These are phyloP conservation scores for Drosophila atripex DNA, from an alignment of 2,888 invertebrate genomes.

Conservation along the genomic window DNA sequence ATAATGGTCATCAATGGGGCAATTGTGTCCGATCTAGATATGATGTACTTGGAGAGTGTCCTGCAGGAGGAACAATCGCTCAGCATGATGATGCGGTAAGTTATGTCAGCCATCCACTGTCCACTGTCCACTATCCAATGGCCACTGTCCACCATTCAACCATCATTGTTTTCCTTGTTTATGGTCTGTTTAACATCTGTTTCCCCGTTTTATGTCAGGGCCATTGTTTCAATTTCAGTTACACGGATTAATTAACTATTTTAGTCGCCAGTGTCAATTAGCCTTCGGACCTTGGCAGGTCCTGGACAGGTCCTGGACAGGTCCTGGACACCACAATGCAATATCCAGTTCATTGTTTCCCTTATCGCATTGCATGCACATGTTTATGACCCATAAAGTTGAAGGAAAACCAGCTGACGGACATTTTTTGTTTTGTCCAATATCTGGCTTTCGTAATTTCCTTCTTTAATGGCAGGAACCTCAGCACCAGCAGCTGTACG, in stretches of 20 bases:
- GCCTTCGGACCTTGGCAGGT: not conserved
- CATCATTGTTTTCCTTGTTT: slow-evolving; percentile 24
- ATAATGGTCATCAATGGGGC: slow-evolving; percentile 99
- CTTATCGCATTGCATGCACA: slow-evolving; percentile 14
- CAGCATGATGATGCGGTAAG: slow-evolving; percentile 97
- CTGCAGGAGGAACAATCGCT: slow-evolving; percentile 96
- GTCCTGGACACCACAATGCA: slow-evolving; percentile 31
- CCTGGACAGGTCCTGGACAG: slow-evolving; percentile 11
- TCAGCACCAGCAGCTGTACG: slow-evolving; percentile 12
- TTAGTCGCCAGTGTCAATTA: slow-evolving; percentile 48
- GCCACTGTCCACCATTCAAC: slow-evolving; percentile 9
- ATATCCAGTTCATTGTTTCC: slow-evolving; percentile 35
- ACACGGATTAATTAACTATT: slow-evolving; percentile 65
- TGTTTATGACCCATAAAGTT: slow-evolving; percentile 34
- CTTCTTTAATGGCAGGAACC: not conserved
- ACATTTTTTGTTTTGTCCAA: slow-evolving; percentile 5
- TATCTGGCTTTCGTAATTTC: not conserved
- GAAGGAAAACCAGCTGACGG: slow-evolving; percentile 13
- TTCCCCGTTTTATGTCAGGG: slow-evolving; percentile 22
- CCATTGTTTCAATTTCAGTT: slow-evolving; percentile 57
- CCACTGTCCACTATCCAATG: not conserved
- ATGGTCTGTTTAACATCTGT: slow-evolving; percentile 40
- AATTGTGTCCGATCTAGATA: slow-evolving; percentile 98
- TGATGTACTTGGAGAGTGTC: slow-evolving; percentile 99
- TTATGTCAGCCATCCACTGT: slow-evolving; percentile 39